Conservation (phyloP, 1,140 invertebrate species). For the Sinella curviseta region DNA sequence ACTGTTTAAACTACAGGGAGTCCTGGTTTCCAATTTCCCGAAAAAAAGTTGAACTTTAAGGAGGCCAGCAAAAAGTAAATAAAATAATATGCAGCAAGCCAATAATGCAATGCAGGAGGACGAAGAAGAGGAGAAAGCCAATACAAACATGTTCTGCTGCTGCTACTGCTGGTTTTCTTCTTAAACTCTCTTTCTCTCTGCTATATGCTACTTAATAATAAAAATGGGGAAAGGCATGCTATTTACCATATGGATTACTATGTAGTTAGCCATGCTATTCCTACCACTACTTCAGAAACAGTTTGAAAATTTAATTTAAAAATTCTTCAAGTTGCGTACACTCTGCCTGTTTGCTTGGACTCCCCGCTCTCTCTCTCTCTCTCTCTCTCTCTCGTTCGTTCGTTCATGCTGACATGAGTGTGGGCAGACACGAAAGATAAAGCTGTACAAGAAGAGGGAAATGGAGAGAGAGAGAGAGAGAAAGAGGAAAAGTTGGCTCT, state of each 20-base stretch:
- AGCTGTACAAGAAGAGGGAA: background rate
- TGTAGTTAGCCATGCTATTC: background rate
- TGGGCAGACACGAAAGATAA: background rate
- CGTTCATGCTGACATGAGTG: background rate
- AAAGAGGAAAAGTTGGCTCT: background rate
- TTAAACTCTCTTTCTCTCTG: no score
- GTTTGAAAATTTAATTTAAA: constrained; percentile 24
- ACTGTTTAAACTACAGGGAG: no score
- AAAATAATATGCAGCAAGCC: no score
- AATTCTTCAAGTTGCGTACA: constrained; percentile 3
- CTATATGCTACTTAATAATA: no score
- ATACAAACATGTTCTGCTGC: no score
- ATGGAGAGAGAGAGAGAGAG: background rate
- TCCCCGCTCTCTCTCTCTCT: background rate
- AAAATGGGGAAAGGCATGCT: no score
- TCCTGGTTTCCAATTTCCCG: no score
- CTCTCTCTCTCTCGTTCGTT: background rate
- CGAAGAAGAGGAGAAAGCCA: no score
- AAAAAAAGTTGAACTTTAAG: no score
- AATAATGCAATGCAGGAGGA: no score
- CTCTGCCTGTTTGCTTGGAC: background rate
- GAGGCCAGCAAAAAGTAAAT: no score
- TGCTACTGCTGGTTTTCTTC: no score
- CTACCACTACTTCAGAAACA: background rate
- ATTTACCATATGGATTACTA: background rate